Evolutionary conservation across 2,797 vertebrate species (phyloP).

Genomic region (Schizopygopsis malacanthus): DNA sequence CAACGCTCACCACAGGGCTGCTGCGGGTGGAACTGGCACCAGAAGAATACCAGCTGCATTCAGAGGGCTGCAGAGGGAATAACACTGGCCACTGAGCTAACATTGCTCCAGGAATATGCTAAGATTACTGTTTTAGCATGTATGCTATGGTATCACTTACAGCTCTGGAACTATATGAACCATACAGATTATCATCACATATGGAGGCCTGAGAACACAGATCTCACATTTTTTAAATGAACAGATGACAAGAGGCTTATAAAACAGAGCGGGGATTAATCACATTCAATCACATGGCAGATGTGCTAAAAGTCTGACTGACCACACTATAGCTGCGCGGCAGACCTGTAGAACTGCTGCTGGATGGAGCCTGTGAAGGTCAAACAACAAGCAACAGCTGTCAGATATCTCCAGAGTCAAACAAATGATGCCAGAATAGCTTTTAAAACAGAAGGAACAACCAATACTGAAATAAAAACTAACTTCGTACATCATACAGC

Average conservation of each 20-base stretch:
- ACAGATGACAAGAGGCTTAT: not conserved
- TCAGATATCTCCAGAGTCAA: not conserved
- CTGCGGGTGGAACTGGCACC: constrained; percentile 88
- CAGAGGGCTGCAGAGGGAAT: constrained; percentile 86
- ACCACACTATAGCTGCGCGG: constrained; percentile 90
- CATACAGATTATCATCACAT: constrained; percentile 81
- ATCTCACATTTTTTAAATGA: constrained; percentile 60
- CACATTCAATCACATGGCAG: constrained; percentile 19
- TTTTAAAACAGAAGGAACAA: not conserved
- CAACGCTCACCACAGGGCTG: constrained; percentile 90
- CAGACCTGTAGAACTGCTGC: constrained; percentile 78
- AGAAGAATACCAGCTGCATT: constrained; percentile 91
- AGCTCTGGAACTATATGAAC: constrained; percentile 82
- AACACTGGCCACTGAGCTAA: constrained; percentile 56
- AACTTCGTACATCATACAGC: not conserved
- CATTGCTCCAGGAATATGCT: constrained; percentile 7
- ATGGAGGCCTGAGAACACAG: constrained; percentile 83
- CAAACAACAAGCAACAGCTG: constrained; percentile 24
- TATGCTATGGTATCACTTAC: constrained; percentile 80
- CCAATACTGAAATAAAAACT: not conserved
- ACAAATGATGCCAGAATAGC: not conserved
- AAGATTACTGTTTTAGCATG: constrained; percentile 8
- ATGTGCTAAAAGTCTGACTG: constrained; percentile 69
- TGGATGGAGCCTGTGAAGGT: constrained; percentile 74
- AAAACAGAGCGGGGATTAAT: not conserved